These are phyloP conservation scores for Carcinoscorpius rotundicauda DNA, from an alignment of 1,140 invertebrate genomes.

Conservation along the genomic window DNA sequence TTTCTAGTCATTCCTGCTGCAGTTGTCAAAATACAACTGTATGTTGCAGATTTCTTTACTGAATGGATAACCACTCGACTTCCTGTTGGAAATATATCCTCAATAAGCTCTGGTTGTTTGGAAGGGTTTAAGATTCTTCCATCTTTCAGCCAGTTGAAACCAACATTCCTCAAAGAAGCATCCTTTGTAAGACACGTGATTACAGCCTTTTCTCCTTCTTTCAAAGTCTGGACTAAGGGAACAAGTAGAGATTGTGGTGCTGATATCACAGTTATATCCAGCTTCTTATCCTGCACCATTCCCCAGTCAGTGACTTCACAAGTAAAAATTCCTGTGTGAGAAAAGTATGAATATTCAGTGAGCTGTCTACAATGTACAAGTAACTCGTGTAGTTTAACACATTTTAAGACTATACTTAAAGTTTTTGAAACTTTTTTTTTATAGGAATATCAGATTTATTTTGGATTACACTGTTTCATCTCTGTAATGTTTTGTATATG, in stretches of 20 bases:
- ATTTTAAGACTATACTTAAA: too few relatives aligned
- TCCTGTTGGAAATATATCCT: conserved; percentile 23
- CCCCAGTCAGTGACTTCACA: conserved; percentile 23
- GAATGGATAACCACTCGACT: conserved; percentile 17
- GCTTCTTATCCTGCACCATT: conserved; percentile 10
- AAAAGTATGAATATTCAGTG: neutral
- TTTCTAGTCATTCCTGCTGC: conserved; percentile 11
- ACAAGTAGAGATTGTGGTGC: conserved; percentile 11
- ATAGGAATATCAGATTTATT: too few relatives aligned
- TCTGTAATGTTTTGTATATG: too few relatives aligned
- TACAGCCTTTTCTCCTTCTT: conserved; percentile 14
- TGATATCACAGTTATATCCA: conserved; percentile 10
- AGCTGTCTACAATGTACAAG: too few relatives aligned
- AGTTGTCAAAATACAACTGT: conserved; percentile 22
- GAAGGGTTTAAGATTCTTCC: conserved; percentile 20
- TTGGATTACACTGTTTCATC: too few relatives aligned
- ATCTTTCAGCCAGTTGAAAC: conserved; percentile 25
- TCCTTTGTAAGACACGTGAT: conserved; percentile 19
- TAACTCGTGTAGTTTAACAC: too few relatives aligned
- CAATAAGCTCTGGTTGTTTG: conserved; percentile 19
- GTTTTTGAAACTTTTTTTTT: too few relatives aligned
- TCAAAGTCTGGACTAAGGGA: conserved; percentile 16
- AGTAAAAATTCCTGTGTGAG: conserved; percentile 19
- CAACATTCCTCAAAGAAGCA: conserved; percentile 9
- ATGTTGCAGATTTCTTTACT: conserved; percentile 13